Base-by-base conservation (phyloP, 1,140 invertebrate species). In the Euwallacea fornicatus region DNA sequence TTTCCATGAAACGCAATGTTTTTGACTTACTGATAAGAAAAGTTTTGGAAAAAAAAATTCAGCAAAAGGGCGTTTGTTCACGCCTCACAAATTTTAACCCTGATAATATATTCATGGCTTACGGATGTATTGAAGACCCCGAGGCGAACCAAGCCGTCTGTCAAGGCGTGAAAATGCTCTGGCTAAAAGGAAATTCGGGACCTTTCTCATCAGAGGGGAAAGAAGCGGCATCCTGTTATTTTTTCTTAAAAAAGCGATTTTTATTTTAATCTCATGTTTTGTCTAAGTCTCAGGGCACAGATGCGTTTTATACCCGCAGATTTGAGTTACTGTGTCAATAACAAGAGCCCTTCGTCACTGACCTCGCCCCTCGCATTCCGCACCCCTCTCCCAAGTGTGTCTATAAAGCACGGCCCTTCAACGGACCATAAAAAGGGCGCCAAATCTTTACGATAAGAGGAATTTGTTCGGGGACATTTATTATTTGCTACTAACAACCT, bases 391-490 rank as follows among this genome's bases (percentile, higher is more conserved):
- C 58, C 60, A 68, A 68, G 66, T 59, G 56, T 50, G 42, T 46
- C 56, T 68, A 68, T 59, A 68, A 68, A 68, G 66, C 56, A 60
- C 15, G 66, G 66, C 54, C 43, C 56, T 55, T 68, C 66, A 60
- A 68, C 66, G 58, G 66, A 41, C 66, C 46, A 41, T 60, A 60
- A 68, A 68, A 65, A 68, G 66, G 66, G 56, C 66, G 66, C 55
- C 66, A 68, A 68, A 68, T 68, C 55, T 68, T 60, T 43, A 50
- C 66, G 66, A 68, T 59, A 67, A 60, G 56, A 68, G 55, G 55
- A 68, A 68, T 68, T 68, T 68, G 66, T 68, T 60, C 66, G 16
- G 46, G 55, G 55, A 68, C 66, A 60, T 68, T 65, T 65, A 65
- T 54, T 65, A 42, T 15, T 7, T 65, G 63, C 54, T 54, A 54